These are phyloP conservation scores for Plecturocebus donacophilus DNA, from an alignment of 2,113 vertebrate species.

Conservation along the genomic window DNA sequence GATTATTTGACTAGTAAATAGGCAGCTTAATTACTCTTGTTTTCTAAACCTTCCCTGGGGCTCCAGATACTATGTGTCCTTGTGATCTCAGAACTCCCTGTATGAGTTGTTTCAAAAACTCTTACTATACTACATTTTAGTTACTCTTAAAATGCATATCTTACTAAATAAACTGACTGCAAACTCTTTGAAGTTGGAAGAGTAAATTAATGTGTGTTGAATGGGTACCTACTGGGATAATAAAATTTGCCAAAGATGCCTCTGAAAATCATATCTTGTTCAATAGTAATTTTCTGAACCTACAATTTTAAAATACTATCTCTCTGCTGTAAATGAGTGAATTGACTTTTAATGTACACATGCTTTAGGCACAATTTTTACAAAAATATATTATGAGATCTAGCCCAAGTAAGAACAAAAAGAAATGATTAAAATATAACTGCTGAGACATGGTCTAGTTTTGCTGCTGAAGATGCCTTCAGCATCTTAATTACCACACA, in stretches of 20 bases:
- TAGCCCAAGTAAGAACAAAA: neutral
- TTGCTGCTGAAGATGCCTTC: conserved; percentile 29
- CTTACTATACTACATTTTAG: neutral
- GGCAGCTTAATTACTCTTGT: neutral
- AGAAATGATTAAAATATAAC: conserved; percentile 45
- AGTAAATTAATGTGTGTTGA: neutral
- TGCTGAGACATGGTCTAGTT: conserved; percentile 21
- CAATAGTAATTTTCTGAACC: neutral
- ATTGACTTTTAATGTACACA: neutral
- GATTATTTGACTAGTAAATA: neutral
- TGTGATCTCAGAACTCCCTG: neutral
- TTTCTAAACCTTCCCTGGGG: neutral
- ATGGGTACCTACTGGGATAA: neutral
- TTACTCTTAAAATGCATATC: neutral
- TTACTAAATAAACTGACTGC: neutral
- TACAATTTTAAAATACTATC: neutral
- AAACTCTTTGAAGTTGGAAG: neutral
- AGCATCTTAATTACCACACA: conserved; percentile 54
- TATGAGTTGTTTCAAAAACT: neutral
- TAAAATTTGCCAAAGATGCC: neutral
- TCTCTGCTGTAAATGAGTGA: neutral
- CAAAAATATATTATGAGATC: neutral
- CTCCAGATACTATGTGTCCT: neutral
- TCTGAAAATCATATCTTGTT: neutral
- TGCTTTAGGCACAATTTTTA: neutral